Conservation (phyloP, 2,888 invertebrate genomes). For the Acanthosepion pharaonis region DNA sequence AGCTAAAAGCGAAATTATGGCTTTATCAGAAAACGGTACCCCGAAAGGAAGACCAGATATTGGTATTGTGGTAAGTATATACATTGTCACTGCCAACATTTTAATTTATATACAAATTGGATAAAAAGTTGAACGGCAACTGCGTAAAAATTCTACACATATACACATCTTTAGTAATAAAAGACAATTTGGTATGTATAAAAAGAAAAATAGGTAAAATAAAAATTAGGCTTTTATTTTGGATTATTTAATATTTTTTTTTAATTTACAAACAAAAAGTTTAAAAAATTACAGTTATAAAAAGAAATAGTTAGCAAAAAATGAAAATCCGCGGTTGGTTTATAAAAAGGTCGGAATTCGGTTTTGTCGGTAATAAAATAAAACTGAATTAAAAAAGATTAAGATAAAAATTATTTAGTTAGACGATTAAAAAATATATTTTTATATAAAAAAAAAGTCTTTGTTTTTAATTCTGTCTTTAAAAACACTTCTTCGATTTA, state of each 20-base stretch:
- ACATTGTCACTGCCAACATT: background rate
- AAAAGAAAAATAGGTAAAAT: too few species aligned
- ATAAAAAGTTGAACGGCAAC: background rate
- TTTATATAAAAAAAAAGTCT: background rate
- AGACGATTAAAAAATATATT: background rate
- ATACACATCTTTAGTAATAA: background rate
- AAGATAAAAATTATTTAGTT: background rate
- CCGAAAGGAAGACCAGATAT: background rate
- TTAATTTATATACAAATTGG: background rate
- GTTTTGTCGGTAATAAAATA: background rate
- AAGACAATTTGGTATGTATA: background rate
- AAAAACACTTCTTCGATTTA: too few species aligned
- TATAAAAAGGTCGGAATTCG: background rate
- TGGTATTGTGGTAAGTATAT: constrained; percentile 25
- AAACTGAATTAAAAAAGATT: background rate
- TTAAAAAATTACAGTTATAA: background rate
- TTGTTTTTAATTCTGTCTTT: background rate
- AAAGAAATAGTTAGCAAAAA: background rate
- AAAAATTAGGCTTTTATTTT: too few species aligned
- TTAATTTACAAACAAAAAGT: background rate
- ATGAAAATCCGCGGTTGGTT: background rate
- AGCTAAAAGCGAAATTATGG: background rate
- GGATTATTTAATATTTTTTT: background rate
- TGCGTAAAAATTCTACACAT: background rate
- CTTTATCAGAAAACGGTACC: background rate